These are phyloP conservation scores for Trissolcus basalis DNA, from an alignment of 1,140 invertebrate genomes.

Conservation along the genomic window DNA sequence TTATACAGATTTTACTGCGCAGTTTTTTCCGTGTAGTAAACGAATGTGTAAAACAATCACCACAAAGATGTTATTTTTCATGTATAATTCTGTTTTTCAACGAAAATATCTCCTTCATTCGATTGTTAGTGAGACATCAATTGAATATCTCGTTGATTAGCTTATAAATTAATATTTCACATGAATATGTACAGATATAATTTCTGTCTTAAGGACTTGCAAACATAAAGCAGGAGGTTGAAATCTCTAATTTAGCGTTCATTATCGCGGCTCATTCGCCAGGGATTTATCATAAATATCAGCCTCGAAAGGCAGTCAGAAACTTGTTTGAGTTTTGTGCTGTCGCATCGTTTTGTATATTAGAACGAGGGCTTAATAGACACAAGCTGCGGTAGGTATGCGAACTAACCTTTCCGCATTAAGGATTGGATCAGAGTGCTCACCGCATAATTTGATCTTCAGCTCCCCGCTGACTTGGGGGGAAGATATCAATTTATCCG, in stretches of 20 bases:
- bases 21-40: no score
- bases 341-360: conserved; percentile 47
- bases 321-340: conserved; percentile 50
- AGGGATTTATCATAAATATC: conserved; percentile 48
- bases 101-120: no score
- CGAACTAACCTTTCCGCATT: conserved; percentile 43
- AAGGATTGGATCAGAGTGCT: conserved; percentile 41
- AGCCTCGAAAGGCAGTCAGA: conserved; percentile 19
- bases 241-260: not conserved
- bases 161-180: no score
- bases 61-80: no score
- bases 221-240: no score
- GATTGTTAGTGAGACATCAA: no score
- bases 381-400: conserved; percentile 54
- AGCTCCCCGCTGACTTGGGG: conserved; percentile 39
- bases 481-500: conserved; percentile 34
- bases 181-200: no score
- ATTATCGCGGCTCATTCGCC: conserved; percentile 20
- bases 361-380: conserved; percentile 53
- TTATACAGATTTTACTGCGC: no score
- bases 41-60: no score
- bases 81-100: no score
- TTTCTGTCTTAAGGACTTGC: no score
- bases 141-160: no score
- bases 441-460: conserved; percentile 55